Evolutionary conservation across 2,888 invertebrate genomes (phyloP), one percentile per base, ranked within the genome.

Genomic region (Barypeithes pellucidus): DNA sequence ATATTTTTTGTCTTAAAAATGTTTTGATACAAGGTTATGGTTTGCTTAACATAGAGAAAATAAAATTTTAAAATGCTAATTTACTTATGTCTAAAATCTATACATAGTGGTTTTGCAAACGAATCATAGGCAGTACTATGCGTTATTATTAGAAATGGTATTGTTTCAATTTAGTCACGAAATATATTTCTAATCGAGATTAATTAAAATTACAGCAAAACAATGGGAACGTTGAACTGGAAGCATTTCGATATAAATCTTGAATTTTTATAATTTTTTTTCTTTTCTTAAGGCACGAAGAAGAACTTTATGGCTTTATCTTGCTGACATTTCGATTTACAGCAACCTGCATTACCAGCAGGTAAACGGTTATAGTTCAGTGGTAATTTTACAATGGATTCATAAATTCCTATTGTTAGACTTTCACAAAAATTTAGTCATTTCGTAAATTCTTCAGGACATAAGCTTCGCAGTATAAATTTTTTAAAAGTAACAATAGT

Each of bases 241-340:
- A 50, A 73, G 68, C 68, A 65, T 62, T 69, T 68, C 69, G 68
- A 68, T 60, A 63, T 70, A 74, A 74, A 74, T 74, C 74, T 70
- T 33, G 62, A 67, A 70, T 66, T 70, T 69, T 69, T 70, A 71
- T 67, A 72, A 68, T 60, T 67, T 72, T 75, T 59, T 60, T 43
- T 18, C 60, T 67, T 70, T 69, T 65, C 65, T 61, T 45, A 47
- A 50, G 57, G 62, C 75, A 75, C 75, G 73, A 75, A 75, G 75
- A 75, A 73, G 73, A 75, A 75, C 75, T 75, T 75, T 75, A 75
- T 59, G 67, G 67, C 75, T 73, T 73, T 75, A 75, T 75, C 75
- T 72, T 8, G 67, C 66, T 75, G 75, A 70, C 75, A 75, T 75
- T 75, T 75, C 72, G 73, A 66, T 65, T 68, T 72, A 67, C 66